Base-by-base conservation (phyloP, 2,113 vertebrate genomes). In the Reinhardtius hippoglossoides region DNA sequence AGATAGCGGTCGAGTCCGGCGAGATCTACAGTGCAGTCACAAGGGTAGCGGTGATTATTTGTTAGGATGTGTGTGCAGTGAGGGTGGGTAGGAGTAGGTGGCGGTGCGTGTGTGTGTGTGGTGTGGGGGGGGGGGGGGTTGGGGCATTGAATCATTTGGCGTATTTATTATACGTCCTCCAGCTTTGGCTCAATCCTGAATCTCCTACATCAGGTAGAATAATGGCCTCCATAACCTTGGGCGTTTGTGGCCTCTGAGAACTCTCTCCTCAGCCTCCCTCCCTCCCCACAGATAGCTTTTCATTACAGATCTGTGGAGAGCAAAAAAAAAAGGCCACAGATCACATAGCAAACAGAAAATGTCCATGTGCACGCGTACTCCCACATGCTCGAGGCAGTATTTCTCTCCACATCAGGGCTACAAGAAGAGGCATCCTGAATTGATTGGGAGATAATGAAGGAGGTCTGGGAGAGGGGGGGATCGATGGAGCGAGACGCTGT, bases 181-280 rank as follows among this genome's bases (percentile, higher is more conserved):
- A 67, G 88, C 71, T 90, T 80, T 67, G 80, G 70, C 84, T 89
- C 68, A 87, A 75, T 90, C 77, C 74, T 50, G 76, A 82, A 83
- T 85, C 79, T 89, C 72, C 61, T 73, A 81, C 61, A 83, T 86
- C 85, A 91, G 77, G 74, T 69, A 85, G 79, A 93, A 89, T 89
- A 91, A 92, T 91, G 79, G 81, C 71, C 60, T 77, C 89, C 76
- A 89, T 91, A 93, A 89, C 91, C 90, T 89, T 88, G 87, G 80
- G 67, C 27, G 1, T 60, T 46, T 37, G 80, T 26, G 67, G 78
- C 58, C 46, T 71, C 77, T 73, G 77, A 78, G 72, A 85, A 85
- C 77, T 67, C 76, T 79, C 74, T 67, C 21, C 46, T 81, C 56
- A 50, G 44, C 62, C 23, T 26, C 62, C 61, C 58, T 70, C 31